Base-by-base conservation (phyloP, 2,888 invertebrate species). In the Graphium colonna region DNA sequence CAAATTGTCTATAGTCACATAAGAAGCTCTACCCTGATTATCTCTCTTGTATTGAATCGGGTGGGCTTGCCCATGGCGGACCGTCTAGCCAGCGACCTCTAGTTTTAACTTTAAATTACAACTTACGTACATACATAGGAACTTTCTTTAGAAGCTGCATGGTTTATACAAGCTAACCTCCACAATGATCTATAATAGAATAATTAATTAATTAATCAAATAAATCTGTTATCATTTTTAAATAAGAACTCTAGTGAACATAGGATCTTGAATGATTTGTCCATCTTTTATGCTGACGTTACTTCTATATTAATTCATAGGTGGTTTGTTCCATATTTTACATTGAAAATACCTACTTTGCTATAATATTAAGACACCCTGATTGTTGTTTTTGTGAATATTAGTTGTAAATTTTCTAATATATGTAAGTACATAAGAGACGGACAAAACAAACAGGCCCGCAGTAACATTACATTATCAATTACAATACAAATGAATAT, bases 61-160 rank as follows among this genome's bases (percentile, higher is more conserved):
- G 78, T 69, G 68, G 71, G 71, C 60, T 55, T 33, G 5, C 59
- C 69, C 66, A 59, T 56, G 63, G 71, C 68, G 68, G 82, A 79
- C 80, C 79, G 83, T 60, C 63, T 64, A 74, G 50, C 59, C 57
- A 60, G 66, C 79, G 77, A 73, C 87, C 86, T 84, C 86, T 87
- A 83, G 78, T 84, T 62, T 78, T 79, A 80, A 47, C 70, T 80
- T 83, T 84, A 84, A 83, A 82, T 87, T 89, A 88, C 85, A 78
- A 74, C 88, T 88, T 89, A 89, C 86, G 86, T 88, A 88, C 87
- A 87, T 88, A 88, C 87, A 89, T 89, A 89, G 89, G 89, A 89
- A 89, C 89, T 89, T 88, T 89, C 75, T 84, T 89, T 85, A 88
- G 88, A 89, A 89, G 89, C 89, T 89, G 89, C 89, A 88, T 84